Evolutionary conservation across 2,888 invertebrate genomes (phyloP).

Genomic region (Crepidodera aurea): DNA sequence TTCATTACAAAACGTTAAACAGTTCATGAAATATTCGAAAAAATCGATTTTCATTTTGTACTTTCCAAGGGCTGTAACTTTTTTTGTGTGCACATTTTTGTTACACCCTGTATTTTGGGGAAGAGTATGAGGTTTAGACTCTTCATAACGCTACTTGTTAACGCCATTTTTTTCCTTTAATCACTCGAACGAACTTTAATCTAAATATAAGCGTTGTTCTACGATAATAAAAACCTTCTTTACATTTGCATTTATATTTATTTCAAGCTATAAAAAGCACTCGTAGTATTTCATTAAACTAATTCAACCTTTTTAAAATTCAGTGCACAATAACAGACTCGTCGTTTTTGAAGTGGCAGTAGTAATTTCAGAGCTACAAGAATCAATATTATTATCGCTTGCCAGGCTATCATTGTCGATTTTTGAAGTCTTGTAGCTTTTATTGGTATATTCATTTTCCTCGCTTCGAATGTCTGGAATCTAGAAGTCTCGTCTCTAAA

Average conservation of each 20-base stretch:
- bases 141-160: too few species aligned
- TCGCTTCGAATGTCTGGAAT: conserved; percentile 53
- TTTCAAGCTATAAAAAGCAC: not conserved
- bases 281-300: conserved; percentile 1
- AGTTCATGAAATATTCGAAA: too few species aligned
- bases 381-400: conserved; percentile 45
- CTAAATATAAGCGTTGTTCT: too few species aligned
- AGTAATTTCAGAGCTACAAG: conserved; percentile 38
- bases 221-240: not conserved
- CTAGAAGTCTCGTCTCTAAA: conserved; percentile 34
- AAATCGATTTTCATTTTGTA: too few species aligned
- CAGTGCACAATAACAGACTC: not conserved
- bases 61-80: too few species aligned
- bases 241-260: conserved; percentile 1
- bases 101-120: too few species aligned
- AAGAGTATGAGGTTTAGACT: too few species aligned
- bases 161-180: too few species aligned
- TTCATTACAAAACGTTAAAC: too few species aligned
- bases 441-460: conserved; percentile 50
- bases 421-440: conserved; percentile 47
- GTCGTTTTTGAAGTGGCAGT: conserved; percentile 25
- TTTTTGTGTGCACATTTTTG: too few species aligned
- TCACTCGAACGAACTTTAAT: not conserved
- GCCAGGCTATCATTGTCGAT: conserved; percentile 49
- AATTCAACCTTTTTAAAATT: conserved; percentile 6